Evolutionary conservation across 2,888 invertebrate species (phyloP), one percentile per base, ranked within the genome.

Genomic region (Spisula subtruncata): DNA sequence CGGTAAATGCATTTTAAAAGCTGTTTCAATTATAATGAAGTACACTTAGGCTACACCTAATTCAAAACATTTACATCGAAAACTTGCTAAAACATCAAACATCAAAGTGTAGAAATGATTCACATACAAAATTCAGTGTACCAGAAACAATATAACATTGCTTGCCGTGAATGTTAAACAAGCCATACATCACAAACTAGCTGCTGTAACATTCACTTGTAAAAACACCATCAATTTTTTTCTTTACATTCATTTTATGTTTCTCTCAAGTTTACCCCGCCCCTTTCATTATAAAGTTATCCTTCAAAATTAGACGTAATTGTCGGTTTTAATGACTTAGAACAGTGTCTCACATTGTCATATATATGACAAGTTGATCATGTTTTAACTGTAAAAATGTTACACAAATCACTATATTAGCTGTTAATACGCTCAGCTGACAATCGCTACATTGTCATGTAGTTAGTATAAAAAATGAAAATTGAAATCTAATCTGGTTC

Each of bases 261-360:
- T 66, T 25, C 5, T 66, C 60, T 25, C 5, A 25, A 41, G n/a
- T 66, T 66, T n/a, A 66, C 60, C 25, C 60, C 25, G 25, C 60
- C 60, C 60, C 25, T 2, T n/a, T 66, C 60, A 66, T 66, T 25
- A 25, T 25, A 66, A 66, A 25, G 25, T 66, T 66, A 66, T 66
- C 25, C 60, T 25, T 66, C 60, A n/a, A 66, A 66, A 25, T 66
- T 66, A 66, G 60, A 66, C 25, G 60, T n/a, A 25, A 66, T 66
- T 66, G n/a, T 66, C 10, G 25, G 60, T 25, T 66, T n/a, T 25
- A 66, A 25, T 66, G n/a, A n/a, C 10, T 20, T 66, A 25, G 25
- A 66, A 66, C 60, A 66, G 60, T 25, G 60, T 66, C n/a, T 66
- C n/a, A 25, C n/a, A 66, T 66, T 66, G 60, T 66, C n/a, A 25